phyloP scores from a whole-genome alignment of 2,113 vertebrate species.

The Apteryx mantelli region DNA sequence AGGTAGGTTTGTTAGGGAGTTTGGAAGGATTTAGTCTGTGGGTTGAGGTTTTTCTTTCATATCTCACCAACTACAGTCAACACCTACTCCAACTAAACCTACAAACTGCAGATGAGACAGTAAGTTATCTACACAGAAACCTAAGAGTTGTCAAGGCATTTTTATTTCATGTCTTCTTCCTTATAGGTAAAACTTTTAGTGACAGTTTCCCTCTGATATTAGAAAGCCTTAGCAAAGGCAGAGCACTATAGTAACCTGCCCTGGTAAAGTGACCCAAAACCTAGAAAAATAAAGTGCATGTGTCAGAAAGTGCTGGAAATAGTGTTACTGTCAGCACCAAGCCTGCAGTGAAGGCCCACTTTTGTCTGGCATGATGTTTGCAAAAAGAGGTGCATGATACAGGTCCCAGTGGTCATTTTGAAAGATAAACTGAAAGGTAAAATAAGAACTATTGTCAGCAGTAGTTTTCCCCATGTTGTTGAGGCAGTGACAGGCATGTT shows the following conservation, averaged over 20 bases:
- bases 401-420: not conserved
- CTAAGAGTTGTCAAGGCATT: not conserved
- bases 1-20: not conserved
- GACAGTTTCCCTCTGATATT: not conserved
- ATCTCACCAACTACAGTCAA: not conserved
- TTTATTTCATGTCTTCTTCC: not conserved
- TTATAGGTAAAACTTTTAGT: not conserved
- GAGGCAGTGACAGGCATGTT: not conserved
- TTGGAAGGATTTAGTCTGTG: not conserved
- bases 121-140: not conserved
- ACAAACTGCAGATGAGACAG: not conserved
- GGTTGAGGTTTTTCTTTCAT: not conserved
- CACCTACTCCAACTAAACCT: not conserved
- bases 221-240: not conserved
- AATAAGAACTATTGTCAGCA: not conserved
- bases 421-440: not conserved
- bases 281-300: not conserved
- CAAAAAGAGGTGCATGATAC: not conserved
- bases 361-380: not conserved
- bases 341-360: not conserved
- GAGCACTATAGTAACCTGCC: not conserved
- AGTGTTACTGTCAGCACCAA: not conserved
- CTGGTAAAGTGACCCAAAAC: not conserved
- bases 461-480: not conserved
- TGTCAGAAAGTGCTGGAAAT: slow-evolving; percentile 11